Conservation (phyloP, 30 jellyfish, hydroid and myxozoan species). For the Nemopilema nomurai region DNA sequence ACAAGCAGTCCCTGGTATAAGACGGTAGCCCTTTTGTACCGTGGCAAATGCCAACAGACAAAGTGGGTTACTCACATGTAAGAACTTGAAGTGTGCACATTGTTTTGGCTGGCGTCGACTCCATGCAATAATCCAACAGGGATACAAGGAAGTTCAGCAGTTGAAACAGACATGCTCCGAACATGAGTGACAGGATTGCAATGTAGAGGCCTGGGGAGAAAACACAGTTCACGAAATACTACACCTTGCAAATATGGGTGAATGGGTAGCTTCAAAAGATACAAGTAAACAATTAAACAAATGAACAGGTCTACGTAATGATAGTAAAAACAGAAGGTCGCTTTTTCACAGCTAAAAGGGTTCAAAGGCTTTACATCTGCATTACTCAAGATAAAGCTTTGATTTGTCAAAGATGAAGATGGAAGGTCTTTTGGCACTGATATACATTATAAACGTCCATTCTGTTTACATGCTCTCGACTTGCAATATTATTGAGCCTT, state of each 20-base stretch:
- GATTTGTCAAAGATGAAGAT: background rate
- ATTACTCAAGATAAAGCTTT: background rate
- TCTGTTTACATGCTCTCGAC: too few species aligned
- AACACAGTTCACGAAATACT: background rate
- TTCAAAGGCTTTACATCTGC: too few species aligned
- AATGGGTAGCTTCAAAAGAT: too few species aligned
- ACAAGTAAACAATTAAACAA: too few species aligned
- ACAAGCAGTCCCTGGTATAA: too few species aligned
- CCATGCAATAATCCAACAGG: conserved; percentile 18
- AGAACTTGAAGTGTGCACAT: conserved; percentile 6
- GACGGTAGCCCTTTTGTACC: too few species aligned
- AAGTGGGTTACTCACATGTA: conserved; percentile 9
- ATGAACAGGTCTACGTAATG: too few species aligned
- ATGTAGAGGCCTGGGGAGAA: conserved; percentile 15
- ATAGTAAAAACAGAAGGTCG: too few species aligned
- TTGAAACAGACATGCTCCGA: conserved; percentile 36
- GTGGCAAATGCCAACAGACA: background rate
- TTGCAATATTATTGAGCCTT: too few species aligned
- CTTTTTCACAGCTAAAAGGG: too few species aligned
- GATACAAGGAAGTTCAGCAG: conserved; percentile 17
- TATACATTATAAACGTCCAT: too few species aligned
- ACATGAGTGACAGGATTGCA: conserved; percentile 36
- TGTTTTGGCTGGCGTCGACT: conserved; percentile 5
- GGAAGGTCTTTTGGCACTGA: background rate
- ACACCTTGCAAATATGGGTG: too few species aligned